These are phyloP conservation scores for Prenolepis imparis DNA, from an alignment of 2,888 invertebrate species.

Conservation along the genomic window DNA sequence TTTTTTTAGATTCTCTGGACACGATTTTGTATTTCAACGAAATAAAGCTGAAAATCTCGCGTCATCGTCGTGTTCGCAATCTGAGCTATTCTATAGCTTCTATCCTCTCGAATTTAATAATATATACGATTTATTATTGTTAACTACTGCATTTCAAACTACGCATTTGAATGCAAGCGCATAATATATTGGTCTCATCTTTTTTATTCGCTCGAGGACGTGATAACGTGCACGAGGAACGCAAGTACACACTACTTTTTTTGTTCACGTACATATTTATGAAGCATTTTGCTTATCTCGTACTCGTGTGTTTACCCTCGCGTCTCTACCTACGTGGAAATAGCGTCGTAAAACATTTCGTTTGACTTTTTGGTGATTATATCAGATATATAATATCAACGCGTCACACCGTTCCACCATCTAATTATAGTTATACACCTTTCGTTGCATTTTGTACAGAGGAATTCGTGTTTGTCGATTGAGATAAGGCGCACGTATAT, in stretches of 20 bases:
- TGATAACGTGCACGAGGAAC: slow-evolving; percentile 23
- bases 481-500: neutral
- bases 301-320: slow-evolving; percentile 48
- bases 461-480: slow-evolving; percentile 1
- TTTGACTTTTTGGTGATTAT: slow-evolving; percentile 28
- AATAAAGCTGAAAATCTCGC: neutral
- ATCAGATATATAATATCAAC: neutral
- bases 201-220: neutral
- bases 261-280: slow-evolving; percentile 45
- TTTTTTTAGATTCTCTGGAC: neutral
- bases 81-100: neutral
- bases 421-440: slow-evolving; percentile 1
- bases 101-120: neutral
- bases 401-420: neutral
- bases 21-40: neutral
- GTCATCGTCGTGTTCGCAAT: neutral
- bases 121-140: neutral
- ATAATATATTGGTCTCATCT: neutral
- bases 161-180: neutral
- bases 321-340: slow-evolving; percentile 8
- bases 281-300: slow-evolving; percentile 60
- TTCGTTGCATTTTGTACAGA: neutral
- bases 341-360: slow-evolving; percentile 29
- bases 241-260: slow-evolving; percentile 15
- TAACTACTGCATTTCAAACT: neutral